Conservation (phyloP, 2,113 vertebrate genomes). For the Paratilapia polleni region DNA sequence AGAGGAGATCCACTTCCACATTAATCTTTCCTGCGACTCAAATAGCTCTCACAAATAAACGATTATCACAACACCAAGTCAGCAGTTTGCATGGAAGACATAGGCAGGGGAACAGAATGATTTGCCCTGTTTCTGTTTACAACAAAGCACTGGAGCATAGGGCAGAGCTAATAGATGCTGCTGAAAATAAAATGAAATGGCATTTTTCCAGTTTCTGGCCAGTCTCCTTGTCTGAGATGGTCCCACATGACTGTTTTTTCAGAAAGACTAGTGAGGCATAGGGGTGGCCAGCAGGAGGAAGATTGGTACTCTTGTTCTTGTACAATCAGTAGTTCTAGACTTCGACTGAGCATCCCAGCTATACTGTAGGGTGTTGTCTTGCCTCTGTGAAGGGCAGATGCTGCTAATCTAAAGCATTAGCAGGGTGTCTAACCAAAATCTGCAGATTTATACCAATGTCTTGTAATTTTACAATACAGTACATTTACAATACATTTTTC, state of each 20-base stretch:
- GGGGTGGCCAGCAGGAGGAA: background rate
- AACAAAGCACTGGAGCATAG: constrained; percentile 47
- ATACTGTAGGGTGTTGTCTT: background rate
- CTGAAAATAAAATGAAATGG: constrained; percentile 53
- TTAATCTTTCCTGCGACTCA: constrained; percentile 70
- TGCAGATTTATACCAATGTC: background rate
- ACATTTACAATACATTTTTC: background rate
- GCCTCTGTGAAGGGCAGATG: background rate
- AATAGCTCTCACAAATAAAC: constrained; percentile 65
- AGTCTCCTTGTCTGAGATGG: constrained; percentile 1
- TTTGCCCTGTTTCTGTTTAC: constrained; percentile 53
- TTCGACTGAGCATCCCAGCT: background rate
- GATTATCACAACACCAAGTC: constrained; percentile 72
- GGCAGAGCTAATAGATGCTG: constrained; percentile 47
- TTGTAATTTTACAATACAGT: background rate
- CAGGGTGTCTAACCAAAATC: background rate
- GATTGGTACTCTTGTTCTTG: background rate
- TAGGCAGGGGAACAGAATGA: constrained; percentile 39
- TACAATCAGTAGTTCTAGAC: background rate
- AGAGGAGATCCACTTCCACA: constrained; percentile 59
- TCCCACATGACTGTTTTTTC: constrained; percentile 12
- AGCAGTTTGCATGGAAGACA: constrained; percentile 65
- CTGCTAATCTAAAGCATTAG: background rate
- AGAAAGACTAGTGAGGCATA: background rate
- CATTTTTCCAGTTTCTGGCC: constrained; percentile 26